Evolutionary conservation across 2,113 vertebrate genomes (phyloP), one percentile per base, ranked within the genome.

Genomic region (Rhadina sibilatrix): DNA sequence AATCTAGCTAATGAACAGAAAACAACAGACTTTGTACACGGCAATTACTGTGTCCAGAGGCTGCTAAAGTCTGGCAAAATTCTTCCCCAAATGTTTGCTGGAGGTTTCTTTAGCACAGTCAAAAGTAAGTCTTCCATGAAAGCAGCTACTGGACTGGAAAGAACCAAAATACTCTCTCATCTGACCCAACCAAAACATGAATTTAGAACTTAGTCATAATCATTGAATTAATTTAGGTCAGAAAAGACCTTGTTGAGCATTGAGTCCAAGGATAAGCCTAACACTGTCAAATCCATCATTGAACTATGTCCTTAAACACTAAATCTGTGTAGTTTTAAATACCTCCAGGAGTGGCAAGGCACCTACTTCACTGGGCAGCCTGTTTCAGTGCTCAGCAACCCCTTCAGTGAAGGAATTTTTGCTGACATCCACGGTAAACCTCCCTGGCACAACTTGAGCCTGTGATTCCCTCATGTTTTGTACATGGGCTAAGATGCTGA

Each of bases 231-330:
- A n/a, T 28, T 77, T 42, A 57, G 12, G 7, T 60, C n/a, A 72
- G 30, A 74, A 81, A 76, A 83, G 9, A 50, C 10, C 15, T 53
- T 54, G 25, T 17, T 71, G 47, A 74, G 20, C 40, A 59, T 25
- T 0, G 0, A 72, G n/a, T 59, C n/a, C 25, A 71, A 53, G 22
- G 0, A 0, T 59, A 25, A 42, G 21, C 13, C 11, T 35, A 37
- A 11, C 11, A 31, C 20, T 56, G 28, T 9, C 28, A 63, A 46
- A 38, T 9, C 19, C n/a, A 79, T 28, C 31, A 30, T 14, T 72
- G 60, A 80, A 40, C 5, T 9, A 46, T 9, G 25, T 25, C 46
- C 54, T 54, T 20, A 61, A 47, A 42, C 10, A 35, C 18, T 21
- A 13, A 12, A 35, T 19, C 22, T 37, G 28, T 5, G 6, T 2